Conservation (phyloP, 1,140 invertebrate species). For the Drosophila repleta region DNA sequence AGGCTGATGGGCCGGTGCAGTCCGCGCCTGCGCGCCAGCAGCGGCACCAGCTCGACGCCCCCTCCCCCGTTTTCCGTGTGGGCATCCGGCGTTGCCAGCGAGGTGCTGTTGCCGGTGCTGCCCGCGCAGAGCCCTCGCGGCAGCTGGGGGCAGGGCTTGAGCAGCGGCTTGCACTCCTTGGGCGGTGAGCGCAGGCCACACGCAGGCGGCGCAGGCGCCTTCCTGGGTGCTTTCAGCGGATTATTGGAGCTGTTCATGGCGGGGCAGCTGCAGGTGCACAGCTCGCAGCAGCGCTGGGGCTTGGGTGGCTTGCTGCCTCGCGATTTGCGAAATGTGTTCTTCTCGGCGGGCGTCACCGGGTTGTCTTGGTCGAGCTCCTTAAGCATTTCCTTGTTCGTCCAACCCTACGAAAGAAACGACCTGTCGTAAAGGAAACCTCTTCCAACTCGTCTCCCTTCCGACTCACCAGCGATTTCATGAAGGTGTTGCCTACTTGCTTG, state of each 20-base stretch:
- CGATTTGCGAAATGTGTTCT: conserved; percentile 73
- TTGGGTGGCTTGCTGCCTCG: conserved; percentile 54
- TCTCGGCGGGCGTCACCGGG: conserved; percentile 74
- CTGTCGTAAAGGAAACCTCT: neutral
- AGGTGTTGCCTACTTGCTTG: conserved; percentile 85
- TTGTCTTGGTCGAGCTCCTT: conserved; percentile 83
- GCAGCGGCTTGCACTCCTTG: conserved; percentile 60
- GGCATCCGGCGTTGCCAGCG: conserved; percentile 42
- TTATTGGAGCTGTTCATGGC: conserved; percentile 47
- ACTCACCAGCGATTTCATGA: conserved; percentile 87
- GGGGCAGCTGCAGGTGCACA: conserved; percentile 76
- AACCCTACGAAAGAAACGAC: conserved; percentile 51
- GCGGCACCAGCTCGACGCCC: conserved; percentile 87
- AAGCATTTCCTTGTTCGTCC: conserved; percentile 81
- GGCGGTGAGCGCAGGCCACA: conserved; percentile 41
- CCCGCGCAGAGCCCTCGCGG: conserved; percentile 50
- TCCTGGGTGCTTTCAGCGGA: conserved; percentile 41
- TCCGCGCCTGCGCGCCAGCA: conserved; percentile 85
- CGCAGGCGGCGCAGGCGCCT: conserved; percentile 29
- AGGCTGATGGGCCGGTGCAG: conserved; percentile 83
- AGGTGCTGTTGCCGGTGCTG: conserved; percentile 51
- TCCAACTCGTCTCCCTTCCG: neutral
- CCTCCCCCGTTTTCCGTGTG: conserved; percentile 77
- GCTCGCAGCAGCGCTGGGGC: conserved; percentile 67
- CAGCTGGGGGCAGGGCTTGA: conserved; percentile 58